Conservation (phyloP, 2,888 invertebrate genomes). For the Lithophane semibrunnea region DNA sequence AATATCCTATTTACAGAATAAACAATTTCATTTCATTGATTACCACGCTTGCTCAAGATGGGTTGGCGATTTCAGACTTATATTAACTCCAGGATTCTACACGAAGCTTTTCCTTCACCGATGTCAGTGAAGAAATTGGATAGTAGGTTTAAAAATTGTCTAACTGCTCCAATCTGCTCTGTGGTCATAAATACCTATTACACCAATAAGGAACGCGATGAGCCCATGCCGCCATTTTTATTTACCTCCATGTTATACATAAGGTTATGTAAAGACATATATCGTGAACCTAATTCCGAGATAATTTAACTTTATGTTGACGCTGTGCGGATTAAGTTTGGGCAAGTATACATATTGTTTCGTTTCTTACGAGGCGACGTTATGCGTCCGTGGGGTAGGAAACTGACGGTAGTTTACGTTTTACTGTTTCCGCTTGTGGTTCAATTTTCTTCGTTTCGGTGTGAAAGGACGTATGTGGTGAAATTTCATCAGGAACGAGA, state of each 20-base stretch:
- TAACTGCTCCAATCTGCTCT: conserved; percentile 8
- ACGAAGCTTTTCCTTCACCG: too few relatives aligned
- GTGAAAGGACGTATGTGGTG: conserved; percentile 17
- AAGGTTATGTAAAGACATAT: conserved; percentile 44
- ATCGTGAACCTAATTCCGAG: conserved; percentile 61
- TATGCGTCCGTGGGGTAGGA: conserved; percentile 44
- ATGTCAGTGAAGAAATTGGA: background rate
- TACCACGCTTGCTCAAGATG: too few relatives aligned
- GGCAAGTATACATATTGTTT: conserved; percentile 59
- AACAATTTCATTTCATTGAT: too few relatives aligned
- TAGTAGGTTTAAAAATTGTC: background rate
- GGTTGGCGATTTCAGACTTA: too few relatives aligned
- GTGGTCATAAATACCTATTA: conserved; percentile 46
- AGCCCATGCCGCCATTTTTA: conserved; percentile 46
- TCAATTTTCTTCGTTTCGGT: conserved; percentile 27
- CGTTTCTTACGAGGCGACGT: conserved; percentile 48
- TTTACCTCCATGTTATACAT: conserved; percentile 50
- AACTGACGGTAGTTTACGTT: conserved; percentile 48
- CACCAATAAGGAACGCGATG: conserved; percentile 35
- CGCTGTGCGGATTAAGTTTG: conserved; percentile 58
- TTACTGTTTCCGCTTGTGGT: conserved; percentile 53
- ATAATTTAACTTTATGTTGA: conserved; percentile 69
- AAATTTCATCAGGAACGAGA: conserved; percentile 29
- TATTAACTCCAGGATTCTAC: too few relatives aligned
- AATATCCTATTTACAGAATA: too few relatives aligned